Evolutionary conservation across 92 coral and sea anemone genomes (phyloP).

Genomic region (Metridium senile): DNA sequence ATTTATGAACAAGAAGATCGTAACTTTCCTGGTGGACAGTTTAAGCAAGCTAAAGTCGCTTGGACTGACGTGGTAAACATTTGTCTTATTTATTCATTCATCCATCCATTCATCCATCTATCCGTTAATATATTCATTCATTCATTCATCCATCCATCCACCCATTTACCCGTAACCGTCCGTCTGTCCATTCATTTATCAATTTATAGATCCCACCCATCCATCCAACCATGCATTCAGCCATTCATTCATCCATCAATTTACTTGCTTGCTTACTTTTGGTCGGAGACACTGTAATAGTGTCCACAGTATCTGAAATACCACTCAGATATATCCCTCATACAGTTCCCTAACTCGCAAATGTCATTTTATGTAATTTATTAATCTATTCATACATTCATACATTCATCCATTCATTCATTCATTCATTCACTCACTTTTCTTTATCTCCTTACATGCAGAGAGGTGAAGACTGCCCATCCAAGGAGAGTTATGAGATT

Average conservation of each 20-base stretch:
- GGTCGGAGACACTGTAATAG: no score
- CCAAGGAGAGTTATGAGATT: constrained; percentile 54
- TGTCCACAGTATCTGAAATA: no score
- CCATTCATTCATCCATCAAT: neutral
- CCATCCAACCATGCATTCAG: neutral
- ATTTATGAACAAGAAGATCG: constrained; percentile 74
- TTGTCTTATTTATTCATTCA: neutral
- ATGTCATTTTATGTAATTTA: no score
- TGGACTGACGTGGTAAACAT: constrained; percentile 76
- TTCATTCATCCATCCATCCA: neutral
- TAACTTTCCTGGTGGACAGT: constrained; percentile 76
- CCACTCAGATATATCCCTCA: no score
- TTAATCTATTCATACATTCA: neutral
- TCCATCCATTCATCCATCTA: neutral
- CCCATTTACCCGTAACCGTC: neutral
- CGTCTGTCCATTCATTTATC: neutral
- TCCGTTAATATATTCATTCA: neutral
- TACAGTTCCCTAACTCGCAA: no score
- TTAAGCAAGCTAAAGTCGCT: constrained; percentile 57
- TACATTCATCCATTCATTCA: neutral
- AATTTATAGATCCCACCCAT: neutral
- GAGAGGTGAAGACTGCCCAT: constrained; percentile 65
- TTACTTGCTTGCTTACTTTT: neutral
- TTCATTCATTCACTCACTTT: neutral
- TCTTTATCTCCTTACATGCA: no score